These are phyloP conservation scores for Acleris emargana DNA, from an alignment of 2,888 invertebrate genomes.

Conservation along the genomic window DNA sequence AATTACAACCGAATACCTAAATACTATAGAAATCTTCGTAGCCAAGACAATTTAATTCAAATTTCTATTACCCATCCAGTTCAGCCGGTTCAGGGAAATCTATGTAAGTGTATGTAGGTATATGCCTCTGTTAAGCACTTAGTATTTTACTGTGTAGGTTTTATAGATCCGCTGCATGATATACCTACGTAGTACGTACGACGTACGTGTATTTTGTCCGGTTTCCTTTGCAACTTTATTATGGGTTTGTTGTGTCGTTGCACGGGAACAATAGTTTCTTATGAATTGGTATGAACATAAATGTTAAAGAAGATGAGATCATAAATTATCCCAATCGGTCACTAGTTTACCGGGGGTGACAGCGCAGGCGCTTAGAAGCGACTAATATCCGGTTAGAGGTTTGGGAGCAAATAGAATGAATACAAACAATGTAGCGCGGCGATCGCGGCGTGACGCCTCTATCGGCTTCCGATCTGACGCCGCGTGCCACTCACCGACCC, in stretches of 20 bases:
- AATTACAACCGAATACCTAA: too few relatives aligned
- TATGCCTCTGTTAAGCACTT: too few relatives aligned
- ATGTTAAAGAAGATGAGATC: constrained; percentile 29
- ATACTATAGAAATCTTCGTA: too few relatives aligned
- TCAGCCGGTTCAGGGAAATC: too few relatives aligned
- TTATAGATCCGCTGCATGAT: too few relatives aligned
- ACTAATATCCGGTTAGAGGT: constrained; percentile 75
- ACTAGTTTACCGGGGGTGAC: constrained; percentile 37
- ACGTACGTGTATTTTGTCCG: too few relatives aligned
- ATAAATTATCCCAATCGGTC: constrained; percentile 37
- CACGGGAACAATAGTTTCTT: not conserved
- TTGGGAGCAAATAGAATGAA: constrained; percentile 53
- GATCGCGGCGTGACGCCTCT: constrained; percentile 56
- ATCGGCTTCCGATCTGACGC: constrained; percentile 71
- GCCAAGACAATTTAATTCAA: too few relatives aligned
- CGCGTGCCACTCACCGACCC: constrained; percentile 34
- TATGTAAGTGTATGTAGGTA: too few relatives aligned
- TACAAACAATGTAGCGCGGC: constrained; percentile 60
- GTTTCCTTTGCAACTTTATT: too few relatives aligned
- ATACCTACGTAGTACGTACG: too few relatives aligned
- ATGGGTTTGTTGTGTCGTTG: not conserved
- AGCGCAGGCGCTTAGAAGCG: constrained; percentile 59
- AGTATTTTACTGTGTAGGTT: too few relatives aligned
- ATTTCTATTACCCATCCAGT: too few relatives aligned
- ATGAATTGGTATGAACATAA: not conserved